Conservation (phyloP, 2,797 vertebrate species). For the Peromyscus nudipes region DNA sequence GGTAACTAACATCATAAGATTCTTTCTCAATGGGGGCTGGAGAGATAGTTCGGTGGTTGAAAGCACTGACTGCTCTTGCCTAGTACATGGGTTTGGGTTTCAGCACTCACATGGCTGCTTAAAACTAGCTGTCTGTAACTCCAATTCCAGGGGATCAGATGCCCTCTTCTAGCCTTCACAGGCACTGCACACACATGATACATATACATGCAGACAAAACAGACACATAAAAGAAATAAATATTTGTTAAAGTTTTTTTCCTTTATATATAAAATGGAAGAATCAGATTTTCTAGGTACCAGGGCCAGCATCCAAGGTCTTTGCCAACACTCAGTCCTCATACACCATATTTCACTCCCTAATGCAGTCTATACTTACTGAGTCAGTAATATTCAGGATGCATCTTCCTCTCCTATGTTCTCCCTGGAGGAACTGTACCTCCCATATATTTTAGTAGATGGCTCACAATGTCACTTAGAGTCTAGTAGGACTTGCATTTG, state of each 20-base stretch:
- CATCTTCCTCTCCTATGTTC: fast-evolving
- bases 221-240: not conserved
- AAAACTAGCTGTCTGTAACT: too few relatives aligned
- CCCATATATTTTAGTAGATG: not conserved
- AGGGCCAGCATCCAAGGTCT: fast-evolving
- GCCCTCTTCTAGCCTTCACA: not conserved
- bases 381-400: not conserved
- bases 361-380: fast-evolving
- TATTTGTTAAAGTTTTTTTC: not conserved
- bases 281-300: fast-evolving
- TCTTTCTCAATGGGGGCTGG: not conserved
- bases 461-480: not conserved
- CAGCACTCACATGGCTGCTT: not conserved
- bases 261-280: not conserved
- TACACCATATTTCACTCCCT: not conserved
- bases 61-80: not conserved
- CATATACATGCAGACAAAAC: not conserved
- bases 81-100: not conserved
- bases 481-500: fast-evolving
- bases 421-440: not conserved
- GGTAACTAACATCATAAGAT: fast-evolving
- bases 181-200: not conserved
- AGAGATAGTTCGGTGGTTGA: not conserved
- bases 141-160: not conserved
- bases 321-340: fast-evolving